Evolutionary conservation across 2,113 vertebrate species (phyloP).

Genomic region (Barnardius zonarius): DNA sequence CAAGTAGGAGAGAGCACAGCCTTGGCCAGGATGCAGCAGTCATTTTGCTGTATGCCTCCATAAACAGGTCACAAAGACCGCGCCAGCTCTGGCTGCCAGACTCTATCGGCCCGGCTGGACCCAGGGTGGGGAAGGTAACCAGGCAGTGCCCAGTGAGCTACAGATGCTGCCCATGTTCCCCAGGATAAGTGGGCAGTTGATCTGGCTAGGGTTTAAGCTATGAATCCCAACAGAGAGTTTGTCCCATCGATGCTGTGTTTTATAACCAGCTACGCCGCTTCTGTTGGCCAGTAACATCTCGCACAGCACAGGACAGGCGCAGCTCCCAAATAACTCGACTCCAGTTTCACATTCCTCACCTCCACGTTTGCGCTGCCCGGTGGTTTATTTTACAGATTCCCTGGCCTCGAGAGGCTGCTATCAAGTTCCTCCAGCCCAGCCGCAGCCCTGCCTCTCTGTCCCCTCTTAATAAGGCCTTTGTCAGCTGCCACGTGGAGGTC

Average conservation of each 20-base stretch:
- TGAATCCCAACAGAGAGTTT: background rate
- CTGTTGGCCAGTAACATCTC: background rate
- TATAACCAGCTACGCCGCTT: background rate
- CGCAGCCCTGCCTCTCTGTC: background rate
- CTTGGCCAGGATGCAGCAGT: background rate
- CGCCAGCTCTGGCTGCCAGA: background rate
- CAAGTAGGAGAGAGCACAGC: background rate
- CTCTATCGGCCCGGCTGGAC: rapidly evolving
- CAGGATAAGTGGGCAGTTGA: background rate
- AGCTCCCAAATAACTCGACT: slow-evolving; percentile 25
- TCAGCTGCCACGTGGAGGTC: background rate
- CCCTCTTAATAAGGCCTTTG: background rate
- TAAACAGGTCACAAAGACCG: background rate
- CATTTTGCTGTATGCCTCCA: background rate
- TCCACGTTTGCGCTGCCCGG: background rate
- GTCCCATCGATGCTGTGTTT: background rate
- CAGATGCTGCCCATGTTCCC: background rate
- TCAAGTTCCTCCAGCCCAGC: background rate
- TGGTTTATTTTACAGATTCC: slow-evolving; percentile 50
- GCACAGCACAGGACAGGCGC: rapidly evolving
- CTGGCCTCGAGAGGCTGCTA: slow-evolving; percentile 18
- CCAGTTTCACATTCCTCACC: slow-evolving; percentile 51
- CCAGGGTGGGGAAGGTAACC: background rate
- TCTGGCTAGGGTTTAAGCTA: background rate
- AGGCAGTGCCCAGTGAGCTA: rapidly evolving